Evolutionary conservation across 2,888 invertebrate species (phyloP), one percentile per base, ranked within the genome.

Genomic region (Automeris io): DNA sequence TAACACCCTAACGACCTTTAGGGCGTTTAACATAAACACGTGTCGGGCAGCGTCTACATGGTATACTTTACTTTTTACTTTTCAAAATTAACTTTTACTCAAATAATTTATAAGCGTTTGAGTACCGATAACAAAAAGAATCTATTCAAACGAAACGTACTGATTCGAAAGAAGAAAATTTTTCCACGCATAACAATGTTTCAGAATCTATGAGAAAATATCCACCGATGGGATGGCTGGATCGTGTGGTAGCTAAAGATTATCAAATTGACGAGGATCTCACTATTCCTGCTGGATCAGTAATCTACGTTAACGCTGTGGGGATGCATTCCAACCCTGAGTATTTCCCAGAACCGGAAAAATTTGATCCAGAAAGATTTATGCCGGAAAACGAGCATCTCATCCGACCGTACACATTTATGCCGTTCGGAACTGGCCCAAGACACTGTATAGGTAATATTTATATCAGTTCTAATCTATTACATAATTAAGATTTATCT

Each of bases 401-500:
- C 1, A 56, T 67, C 18, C 39, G 41, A 1, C 63, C 62, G 0
- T 64, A 51, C 18, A 59, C 61, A 0, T 88, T 77, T 35, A 38
- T 85, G 41, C 88, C 89, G 0, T 90, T 90, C 39, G 89, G 89
- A 1, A 45, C 77, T 4, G 91, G 91, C 4, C 90, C 87, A 1
- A 76, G 90, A 37, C 87, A 68, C 50, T 91, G 90, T 48, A 86
- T 91, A 37, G 90, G 89, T 71, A 49, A 8, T n/a, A n/a, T n/a
- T n/a, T n/a, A n/a, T 18, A 21, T 5, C 8, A 24, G 32, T 23
- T 9, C 8, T 21, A 23, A 24, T n/a, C n/a, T n/a, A n/a, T n/a
- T n/a, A n/a, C n/a, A n/a, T n/a, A n/a, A n/a, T n/a, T n/a, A n/a
- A n/a, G n/a, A n/a, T n/a, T n/a, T n/a, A n/a, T n/a, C n/a, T n/a